Base-by-base conservation (phyloP, 2,113 vertebrate species). In the Hylia prasina region DNA sequence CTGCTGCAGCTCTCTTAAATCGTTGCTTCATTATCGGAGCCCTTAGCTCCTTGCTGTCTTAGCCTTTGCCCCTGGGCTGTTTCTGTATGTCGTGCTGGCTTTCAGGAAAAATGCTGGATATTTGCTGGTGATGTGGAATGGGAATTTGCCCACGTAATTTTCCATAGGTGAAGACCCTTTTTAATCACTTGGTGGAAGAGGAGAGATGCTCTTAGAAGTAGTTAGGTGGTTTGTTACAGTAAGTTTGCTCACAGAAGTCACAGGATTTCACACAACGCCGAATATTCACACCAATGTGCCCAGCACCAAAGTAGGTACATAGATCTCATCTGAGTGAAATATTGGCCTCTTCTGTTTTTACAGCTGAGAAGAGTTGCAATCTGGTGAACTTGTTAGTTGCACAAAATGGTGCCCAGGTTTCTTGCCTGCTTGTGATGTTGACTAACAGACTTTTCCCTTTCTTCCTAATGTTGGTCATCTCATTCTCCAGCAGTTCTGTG, bases 241-340 rank as follows among this genome's bases (percentile, higher is more conserved):
- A 20, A 72, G 10, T 23, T 23, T 64, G 28, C 14, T 76, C 19
- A 4, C 15, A 11, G 53, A 80, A 76, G 48, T 70, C 14, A 18
- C 42, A 44, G 61, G 30, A 44, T 40, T 89, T 78, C 18, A 61
- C 56, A 39, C 7, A 63, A 50, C 27, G 70, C 50, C 7, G 35
- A 31, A 35, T 80, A 42, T 3, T 95, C 45, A 47, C 51, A 65
- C 33, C 7, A 33, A 0, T 16, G 40, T 71, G 35, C 51, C 70
- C 7, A 1, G 37, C 65, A 28, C 10, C 20, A 39, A 40, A 61
- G 54, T 24, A 61, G 0, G 1, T 3, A 13, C 0, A 2, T 48
- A 73, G 15, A 24, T 64, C 15, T 75, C 27, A 40, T 48, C 58
- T 47, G 19, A 35, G 51, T 50, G 54, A 77, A 92, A 40, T 27